phyloP scores from a whole-genome alignment of 2,797 vertebrate genomes.

The Esox lucius region DNA sequence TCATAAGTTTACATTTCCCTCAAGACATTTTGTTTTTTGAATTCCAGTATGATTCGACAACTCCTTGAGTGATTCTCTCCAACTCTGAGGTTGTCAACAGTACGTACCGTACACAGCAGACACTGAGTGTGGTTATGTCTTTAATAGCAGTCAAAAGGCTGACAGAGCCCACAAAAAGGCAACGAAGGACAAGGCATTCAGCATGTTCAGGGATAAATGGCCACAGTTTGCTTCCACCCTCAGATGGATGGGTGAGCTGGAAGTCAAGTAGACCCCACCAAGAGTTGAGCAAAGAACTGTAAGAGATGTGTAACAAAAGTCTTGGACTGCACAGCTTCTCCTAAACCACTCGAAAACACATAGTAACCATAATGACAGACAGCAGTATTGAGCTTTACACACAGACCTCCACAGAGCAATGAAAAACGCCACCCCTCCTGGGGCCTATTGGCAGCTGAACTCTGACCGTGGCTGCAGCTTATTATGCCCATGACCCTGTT shows the following conservation, averaged over 20 bases:
- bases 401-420: slow-evolving; percentile 50
- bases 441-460: slow-evolving; percentile 58
- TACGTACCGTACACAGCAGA: background rate
- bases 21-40: background rate
- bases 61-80: background rate
- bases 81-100: background rate
- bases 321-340: slow-evolving; percentile 27
- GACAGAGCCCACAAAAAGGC: slow-evolving; percentile 31
- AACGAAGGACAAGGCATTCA: background rate
- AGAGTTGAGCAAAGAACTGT: slow-evolving; percentile 32
- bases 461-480: slow-evolving; percentile 56
- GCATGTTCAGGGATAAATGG: slow-evolving; percentile 14
- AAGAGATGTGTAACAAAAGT: slow-evolving; percentile 8
- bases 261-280: background rate
- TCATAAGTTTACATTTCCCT: slow-evolving; percentile 9
- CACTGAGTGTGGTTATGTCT: slow-evolving; percentile 41
- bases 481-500: slow-evolving; percentile 59
- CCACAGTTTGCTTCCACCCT: slow-evolving; percentile 39
- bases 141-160: slow-evolving; percentile 23
- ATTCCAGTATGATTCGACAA: slow-evolving; percentile 27
- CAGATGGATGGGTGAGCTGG: slow-evolving; percentile 27
- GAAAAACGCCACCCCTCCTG: slow-evolving; percentile 46
- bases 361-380: slow-evolving; percentile 43
- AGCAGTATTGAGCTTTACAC: slow-evolving; percentile 34
- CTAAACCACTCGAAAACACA: slow-evolving; percentile 32